Evolutionary conservation across 2,888 invertebrate species (phyloP).

Genomic region (Oscheius sp.): DNA sequence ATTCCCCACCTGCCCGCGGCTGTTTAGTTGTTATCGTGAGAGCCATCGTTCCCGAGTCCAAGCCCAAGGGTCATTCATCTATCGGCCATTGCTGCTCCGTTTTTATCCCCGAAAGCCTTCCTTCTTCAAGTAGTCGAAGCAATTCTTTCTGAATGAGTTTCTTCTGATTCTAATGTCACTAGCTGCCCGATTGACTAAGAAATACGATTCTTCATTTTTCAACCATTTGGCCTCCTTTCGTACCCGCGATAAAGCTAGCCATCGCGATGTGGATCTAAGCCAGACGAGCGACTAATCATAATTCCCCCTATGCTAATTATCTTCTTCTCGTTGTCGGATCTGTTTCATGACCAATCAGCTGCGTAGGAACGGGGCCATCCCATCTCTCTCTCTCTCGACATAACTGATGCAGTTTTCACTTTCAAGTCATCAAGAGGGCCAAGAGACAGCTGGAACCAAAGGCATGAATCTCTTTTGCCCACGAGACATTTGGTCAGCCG

Average conservation of each 20-base stretch:
- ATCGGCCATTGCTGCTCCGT: slow-evolving; percentile 26
- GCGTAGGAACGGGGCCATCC: slow-evolving; percentile 23
- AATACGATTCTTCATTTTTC: neutral
- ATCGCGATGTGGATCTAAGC: slow-evolving; percentile 4
- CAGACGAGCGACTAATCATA: slow-evolving; percentile 20
- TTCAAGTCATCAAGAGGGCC: too few relatives aligned
- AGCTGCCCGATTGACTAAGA: neutral
- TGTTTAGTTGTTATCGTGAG: slow-evolving; percentile 29
- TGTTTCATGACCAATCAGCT: slow-evolving; percentile 12
- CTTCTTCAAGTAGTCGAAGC: neutral
- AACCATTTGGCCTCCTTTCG: neutral
- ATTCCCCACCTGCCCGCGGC: slow-evolving; percentile 15
- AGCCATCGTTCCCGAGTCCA: slow-evolving; percentile 25
- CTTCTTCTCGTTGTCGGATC: slow-evolving; percentile 12
- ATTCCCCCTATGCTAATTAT: slow-evolving; percentile 20
- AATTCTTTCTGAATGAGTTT: slow-evolving; percentile 10
- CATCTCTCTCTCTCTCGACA: slow-evolving; percentile 3
- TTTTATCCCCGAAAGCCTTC: slow-evolving; percentile 27
- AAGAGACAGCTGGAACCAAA: neutral
- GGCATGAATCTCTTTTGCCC: neutral
- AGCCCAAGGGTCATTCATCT: slow-evolving; percentile 28
- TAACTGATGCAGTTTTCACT: slow-evolving; percentile 6
- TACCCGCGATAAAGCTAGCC: neutral
- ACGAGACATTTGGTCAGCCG: neutral
- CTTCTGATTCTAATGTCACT: neutral